phyloP scores from a whole-genome alignment of 2,113 vertebrate species.

The Silurus glanis region DNA sequence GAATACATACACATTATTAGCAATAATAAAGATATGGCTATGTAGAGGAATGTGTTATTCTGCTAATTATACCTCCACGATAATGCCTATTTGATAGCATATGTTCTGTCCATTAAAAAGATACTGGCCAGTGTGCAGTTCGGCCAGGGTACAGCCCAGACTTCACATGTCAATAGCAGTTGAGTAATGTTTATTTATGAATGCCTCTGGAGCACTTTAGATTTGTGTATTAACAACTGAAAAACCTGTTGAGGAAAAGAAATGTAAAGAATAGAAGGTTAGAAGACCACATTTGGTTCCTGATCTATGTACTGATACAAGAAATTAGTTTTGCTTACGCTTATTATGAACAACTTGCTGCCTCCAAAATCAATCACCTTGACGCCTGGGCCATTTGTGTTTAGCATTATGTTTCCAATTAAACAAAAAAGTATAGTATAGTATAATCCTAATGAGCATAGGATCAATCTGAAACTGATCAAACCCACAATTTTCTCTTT shows the following conservation, averaged over 20 bases:
- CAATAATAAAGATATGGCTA: neutral
- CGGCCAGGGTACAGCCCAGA: conserved; percentile 87
- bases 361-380: too few relatives aligned
- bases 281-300: neutral
- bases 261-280: neutral
- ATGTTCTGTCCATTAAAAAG: conserved; percentile 87
- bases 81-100: conserved; percentile 86
- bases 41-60: neutral
- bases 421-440: neutral
- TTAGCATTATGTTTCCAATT: too few relatives aligned
- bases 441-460: neutral
- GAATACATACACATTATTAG: neutral
- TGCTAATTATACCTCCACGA: conserved; percentile 83
- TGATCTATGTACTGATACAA: neutral
- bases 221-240: conserved; percentile 88
- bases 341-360: too few relatives aligned
- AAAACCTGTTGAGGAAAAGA: conserved; percentile 71
- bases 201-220: conserved; percentile 87
- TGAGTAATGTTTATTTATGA: conserved; percentile 85
- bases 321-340: too few relatives aligned
- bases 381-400: too few relatives aligned
- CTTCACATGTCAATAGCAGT: conserved; percentile 95
- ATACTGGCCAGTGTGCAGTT: conserved; percentile 82
- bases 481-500: conserved; percentile 80
- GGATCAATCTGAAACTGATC: neutral